Conservation (phyloP, 2,888 invertebrate species). For the Drosophila atripex region DNA sequence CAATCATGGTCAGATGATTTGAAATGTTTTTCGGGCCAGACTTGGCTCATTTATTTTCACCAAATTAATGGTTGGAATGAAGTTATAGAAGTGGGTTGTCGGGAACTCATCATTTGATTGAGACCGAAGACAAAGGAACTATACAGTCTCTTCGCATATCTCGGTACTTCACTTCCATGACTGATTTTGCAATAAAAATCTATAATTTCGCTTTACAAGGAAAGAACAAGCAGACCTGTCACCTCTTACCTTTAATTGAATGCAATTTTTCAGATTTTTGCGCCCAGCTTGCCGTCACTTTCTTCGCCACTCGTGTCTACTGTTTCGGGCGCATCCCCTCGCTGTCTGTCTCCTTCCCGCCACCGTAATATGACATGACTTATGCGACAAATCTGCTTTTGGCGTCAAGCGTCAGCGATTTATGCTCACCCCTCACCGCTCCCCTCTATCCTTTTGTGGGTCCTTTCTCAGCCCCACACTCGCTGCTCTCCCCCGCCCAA, state of each 20-base stretch:
- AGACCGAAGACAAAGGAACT: not conserved
- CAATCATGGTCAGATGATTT: constrained; percentile 43
- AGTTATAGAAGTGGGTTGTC: constrained; percentile 25
- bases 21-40: constrained; percentile 18
- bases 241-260: constrained; percentile 70
- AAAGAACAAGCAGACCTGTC: constrained; percentile 26
- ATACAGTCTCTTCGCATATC: not conserved
- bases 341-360: constrained; percentile 1
- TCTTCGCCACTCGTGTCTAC: constrained; percentile 1
- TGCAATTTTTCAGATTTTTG: constrained; percentile 69
- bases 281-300: constrained; percentile 2
- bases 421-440: constrained; percentile 47
- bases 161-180: not conserved
- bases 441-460: not conserved
- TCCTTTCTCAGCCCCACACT: not conserved
- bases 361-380: constrained; percentile 76
- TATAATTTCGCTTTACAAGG: constrained; percentile 3
- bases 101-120: constrained; percentile 8
- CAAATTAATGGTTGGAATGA: constrained; percentile 36
- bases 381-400: constrained; percentile 79
- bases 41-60: not conserved
- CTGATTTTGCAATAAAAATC: constrained; percentile 3
- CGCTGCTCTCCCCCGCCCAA: constrained; percentile 26
- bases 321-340: constrained; percentile 5
- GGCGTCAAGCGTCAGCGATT: constrained; percentile 76